Base-by-base conservation (phyloP, 2,888 invertebrate genomes). In the Cryptocephalus primarius region DNA sequence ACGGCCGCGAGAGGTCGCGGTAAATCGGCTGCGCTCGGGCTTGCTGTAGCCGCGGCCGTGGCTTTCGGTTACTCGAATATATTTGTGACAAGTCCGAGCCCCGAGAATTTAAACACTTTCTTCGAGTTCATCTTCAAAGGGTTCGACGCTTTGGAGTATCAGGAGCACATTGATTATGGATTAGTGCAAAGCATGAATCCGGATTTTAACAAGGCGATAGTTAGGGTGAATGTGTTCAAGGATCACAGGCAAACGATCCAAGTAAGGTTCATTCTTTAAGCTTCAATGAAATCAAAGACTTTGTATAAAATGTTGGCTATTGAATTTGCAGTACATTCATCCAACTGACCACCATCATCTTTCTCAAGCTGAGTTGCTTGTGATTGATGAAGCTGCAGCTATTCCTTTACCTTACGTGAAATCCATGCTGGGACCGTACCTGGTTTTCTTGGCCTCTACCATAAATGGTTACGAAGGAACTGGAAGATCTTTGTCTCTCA, bases 391-490 rank as follows among this genome's bases (percentile, higher is more conserved):
- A 71, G 99, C 99, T 1, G 99, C 99, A 0, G 99, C 99, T 8
- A 99, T 99, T 56, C 99, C 99, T 0, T 73, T 99, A 48, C 88
- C 90, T 0, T 80, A 89, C 59, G 95, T 99, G 1, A 88, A 91
- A 55, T 80, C 84, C 1, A 85, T 96, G 68, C 75, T 90, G 47
- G 88, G 88, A 0, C 92, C 95, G 0, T 95, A 95, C 61, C 76
- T 97, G 33, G 88, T 93, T 9, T 90, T 99, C 65, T 79, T 99
- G 64, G 85, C 99, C 0, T 99, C 97, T 0, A 99, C 99, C 0
- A 89, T 97, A 39, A 91, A 95, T 61, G 99, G 99, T 1, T 97
- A 97, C 67, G 97, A 97, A 73, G 97, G 99, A 45, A 99, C 99
- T 0, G 99, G 99, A 0, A 76, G 99, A 9, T 95, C 96, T 0